These are phyloP conservation scores for Stichodactyla mertensii DNA, from an alignment of 64 coral and sea anemone genomes.

Conservation along the genomic window DNA sequence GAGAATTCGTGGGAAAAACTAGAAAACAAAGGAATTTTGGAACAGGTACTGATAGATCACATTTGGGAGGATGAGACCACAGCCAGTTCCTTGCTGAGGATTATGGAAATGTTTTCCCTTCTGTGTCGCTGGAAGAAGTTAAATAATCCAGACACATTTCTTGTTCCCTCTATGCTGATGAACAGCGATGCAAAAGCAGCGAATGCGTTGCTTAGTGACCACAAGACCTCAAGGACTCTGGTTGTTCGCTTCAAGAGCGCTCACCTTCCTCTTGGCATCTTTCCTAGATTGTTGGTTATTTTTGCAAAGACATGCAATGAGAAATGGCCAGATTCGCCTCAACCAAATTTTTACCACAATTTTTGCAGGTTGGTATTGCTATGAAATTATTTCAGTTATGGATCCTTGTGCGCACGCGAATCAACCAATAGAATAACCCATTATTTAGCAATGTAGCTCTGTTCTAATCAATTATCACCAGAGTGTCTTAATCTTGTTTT, in stretches of 20 bases:
- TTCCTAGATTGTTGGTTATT: background rate
- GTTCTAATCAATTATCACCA: no score
- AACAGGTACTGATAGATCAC: background rate
- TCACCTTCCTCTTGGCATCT: slow-evolving; percentile 7
- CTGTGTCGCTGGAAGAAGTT: background rate
- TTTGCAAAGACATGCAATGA: background rate
- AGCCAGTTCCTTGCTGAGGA: background rate
- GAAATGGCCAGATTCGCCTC: background rate
- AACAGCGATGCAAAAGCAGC: background rate
- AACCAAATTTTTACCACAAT: background rate
- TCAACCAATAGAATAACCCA: no score
- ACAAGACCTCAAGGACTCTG: background rate
- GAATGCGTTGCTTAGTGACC: background rate
- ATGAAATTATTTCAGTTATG: background rate
- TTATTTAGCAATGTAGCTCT: no score
- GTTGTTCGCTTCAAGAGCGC: background rate
- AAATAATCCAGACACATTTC: background rate
- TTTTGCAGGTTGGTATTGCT: background rate
- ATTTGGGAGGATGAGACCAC: slow-evolving; percentile 7
- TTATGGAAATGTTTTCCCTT: slow-evolving; percentile 9
- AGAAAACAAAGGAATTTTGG: background rate
- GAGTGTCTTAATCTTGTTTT: background rate
- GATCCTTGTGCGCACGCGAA: background rate
- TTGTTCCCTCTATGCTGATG: slow-evolving; percentile 12
- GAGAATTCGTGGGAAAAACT: background rate